Conservation (phyloP, 37 sponge, comb jelly and placozoan genomes). For the Aplysina aerophoba region DNA sequence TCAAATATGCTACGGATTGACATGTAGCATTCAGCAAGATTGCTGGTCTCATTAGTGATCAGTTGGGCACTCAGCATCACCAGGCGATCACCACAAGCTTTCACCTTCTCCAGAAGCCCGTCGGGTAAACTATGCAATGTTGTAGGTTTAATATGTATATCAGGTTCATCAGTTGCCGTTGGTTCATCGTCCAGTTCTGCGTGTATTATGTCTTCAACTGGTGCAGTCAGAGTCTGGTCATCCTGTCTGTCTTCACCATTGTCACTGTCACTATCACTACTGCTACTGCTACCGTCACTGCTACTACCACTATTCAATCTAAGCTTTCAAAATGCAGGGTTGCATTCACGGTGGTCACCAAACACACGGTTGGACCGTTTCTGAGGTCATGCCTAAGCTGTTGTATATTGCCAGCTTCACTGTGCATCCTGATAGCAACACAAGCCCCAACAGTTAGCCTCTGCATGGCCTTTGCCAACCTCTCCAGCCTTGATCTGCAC, state of each 20-base stretch:
- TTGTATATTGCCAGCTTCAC: neutral
- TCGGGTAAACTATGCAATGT: neutral
- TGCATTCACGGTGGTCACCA: too few species aligned
- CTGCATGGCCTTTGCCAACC: neutral
- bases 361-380: too few species aligned
- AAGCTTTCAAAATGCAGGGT: too few species aligned
- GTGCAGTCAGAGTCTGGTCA: too few species aligned
- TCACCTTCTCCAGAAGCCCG: neutral
- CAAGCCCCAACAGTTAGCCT: conserved; percentile 11
- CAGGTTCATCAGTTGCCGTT: neutral
- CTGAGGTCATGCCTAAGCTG: conserved; percentile 37
- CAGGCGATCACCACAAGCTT: neutral
- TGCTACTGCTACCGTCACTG: too few species aligned
- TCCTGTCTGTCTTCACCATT: too few species aligned
- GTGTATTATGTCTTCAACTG: neutral
- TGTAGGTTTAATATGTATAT: neutral
- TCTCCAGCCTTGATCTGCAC: conserved; percentile 13
- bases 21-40: conserved; percentile 17
- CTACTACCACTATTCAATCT: too few species aligned
- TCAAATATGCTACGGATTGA: neutral
- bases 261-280: too few species aligned
- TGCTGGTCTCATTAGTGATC: conserved; percentile 1
- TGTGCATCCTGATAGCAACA: conserved; percentile 11
- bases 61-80: neutral
- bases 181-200: too few species aligned